These are phyloP conservation scores for Pentamera pediparva DNA, from an alignment of 53 echinoderm and acorn worm genomes.

Conservation along the genomic window DNA sequence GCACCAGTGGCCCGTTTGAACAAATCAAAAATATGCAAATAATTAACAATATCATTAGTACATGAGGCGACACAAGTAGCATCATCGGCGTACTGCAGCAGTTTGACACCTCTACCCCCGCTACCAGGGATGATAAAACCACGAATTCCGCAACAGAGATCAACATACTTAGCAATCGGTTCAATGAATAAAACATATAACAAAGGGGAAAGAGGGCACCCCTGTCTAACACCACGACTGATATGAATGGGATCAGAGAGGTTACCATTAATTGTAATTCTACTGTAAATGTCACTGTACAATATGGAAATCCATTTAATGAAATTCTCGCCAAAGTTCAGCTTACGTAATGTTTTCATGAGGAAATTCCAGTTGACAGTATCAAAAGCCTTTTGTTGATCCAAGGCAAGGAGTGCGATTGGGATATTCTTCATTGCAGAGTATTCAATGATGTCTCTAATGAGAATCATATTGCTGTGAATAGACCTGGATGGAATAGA, in stretches of 20 bases:
- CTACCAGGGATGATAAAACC: conserved; percentile 35
- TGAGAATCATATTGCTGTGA: conserved; percentile 47
- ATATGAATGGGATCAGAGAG: neutral
- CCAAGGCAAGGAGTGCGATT: conserved; percentile 38
- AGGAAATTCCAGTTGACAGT: conserved; percentile 41
- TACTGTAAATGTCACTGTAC: conserved; percentile 27
- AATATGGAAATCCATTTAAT: conserved; percentile 36
- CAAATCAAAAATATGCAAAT: neutral
- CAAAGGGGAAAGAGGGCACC: conserved; percentile 34
- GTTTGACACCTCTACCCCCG: conserved; percentile 28
- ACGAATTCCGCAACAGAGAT: neutral
- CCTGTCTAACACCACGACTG: conserved; percentile 28
- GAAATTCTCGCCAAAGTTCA: conserved; percentile 32
- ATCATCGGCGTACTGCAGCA: conserved; percentile 48
- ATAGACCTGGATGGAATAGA: conserved; percentile 55
- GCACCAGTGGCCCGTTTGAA: conserved; percentile 32
- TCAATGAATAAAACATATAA: conserved; percentile 48
- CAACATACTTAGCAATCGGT: conserved; percentile 34
- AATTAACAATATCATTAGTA: conserved; percentile 6
- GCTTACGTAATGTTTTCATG: neutral
- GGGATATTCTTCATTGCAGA: neutral
- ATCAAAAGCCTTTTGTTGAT: conserved; percentile 53
- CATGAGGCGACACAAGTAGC: conserved; percentile 40
- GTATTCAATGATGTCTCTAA: conserved; percentile 40
- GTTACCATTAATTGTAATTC: conserved; percentile 16